A percentile compares a stretch with the other conserved stretches of the same genome.
Evolutionary conservation across 2,888 invertebrate genomes (phyloP).

Genomic region (Epicampocera succincta): DNA sequence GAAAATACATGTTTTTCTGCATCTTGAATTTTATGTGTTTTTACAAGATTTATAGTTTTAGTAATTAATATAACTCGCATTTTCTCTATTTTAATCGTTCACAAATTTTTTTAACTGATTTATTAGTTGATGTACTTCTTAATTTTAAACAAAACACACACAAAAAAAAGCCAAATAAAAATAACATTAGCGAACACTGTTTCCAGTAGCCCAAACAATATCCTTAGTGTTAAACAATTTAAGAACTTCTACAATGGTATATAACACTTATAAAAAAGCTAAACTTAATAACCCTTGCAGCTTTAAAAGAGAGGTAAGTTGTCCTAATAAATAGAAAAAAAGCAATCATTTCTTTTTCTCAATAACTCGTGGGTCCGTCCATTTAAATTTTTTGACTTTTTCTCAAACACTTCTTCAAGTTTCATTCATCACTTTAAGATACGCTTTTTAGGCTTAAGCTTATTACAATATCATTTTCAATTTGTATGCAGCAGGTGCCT

Average conservation of each 20-base stretch:
- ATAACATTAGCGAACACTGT: slow-evolving; percentile 45
- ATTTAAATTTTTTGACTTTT: not conserved
- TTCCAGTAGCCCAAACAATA: slow-evolving; percentile 42
- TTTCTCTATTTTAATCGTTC: slow-evolving; percentile 48
- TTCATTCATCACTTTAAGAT: not conserved
- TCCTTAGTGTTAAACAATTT: slow-evolving; percentile 36
- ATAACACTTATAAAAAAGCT: slow-evolving; percentile 40
- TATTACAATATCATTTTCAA: slow-evolving; percentile 15
- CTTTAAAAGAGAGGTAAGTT: slow-evolving; percentile 49
- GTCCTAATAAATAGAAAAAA: not conserved
- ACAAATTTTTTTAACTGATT: slow-evolving; percentile 58
- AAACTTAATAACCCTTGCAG: not conserved
- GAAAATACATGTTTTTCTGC: slow-evolving; percentile 52
- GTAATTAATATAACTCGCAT: slow-evolving; percentile 59
- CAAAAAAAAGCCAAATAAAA: slow-evolving; percentile 57
- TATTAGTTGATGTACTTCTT: slow-evolving; percentile 60
- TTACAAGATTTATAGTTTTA: slow-evolving; percentile 41
- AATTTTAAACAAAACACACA: slow-evolving; percentile 54
- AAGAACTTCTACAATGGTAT: slow-evolving; percentile 39
- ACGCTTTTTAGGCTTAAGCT: slow-evolving; percentile 25
- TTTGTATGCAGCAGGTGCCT: not conserved
- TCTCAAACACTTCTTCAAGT: not conserved
- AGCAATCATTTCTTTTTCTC: slow-evolving; percentile 45
- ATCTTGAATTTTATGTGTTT: slow-evolving; percentile 55
- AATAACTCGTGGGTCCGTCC: slow-evolving; percentile 35